These are phyloP conservation scores for Okamejei kenojei DNA, from an alignment of 2,797 vertebrate species.

Conservation along the genomic window DNA sequence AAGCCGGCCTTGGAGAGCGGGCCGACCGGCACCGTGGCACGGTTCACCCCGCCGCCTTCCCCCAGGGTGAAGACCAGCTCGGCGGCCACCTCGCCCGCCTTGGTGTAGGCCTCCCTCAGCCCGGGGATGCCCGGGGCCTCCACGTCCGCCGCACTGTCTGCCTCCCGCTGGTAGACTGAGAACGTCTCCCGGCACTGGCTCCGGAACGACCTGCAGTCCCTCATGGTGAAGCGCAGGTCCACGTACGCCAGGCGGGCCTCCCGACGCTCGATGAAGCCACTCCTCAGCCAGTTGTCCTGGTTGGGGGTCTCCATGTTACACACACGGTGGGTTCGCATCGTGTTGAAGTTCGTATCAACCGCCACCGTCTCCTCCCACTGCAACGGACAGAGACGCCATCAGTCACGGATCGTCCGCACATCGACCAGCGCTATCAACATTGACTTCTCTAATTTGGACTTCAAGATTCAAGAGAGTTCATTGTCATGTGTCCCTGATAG, in stretches of 20 bases:
- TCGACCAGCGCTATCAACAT: no score
- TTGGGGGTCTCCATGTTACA: neutral
- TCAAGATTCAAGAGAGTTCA: no score
- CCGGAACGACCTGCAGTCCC: neutral
- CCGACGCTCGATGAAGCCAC: neutral
- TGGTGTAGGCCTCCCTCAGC: neutral
- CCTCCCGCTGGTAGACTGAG: neutral
- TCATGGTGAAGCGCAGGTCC: neutral
- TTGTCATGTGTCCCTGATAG: no score
- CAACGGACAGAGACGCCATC: neutral
- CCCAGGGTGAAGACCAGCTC: neutral
- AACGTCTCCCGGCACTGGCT: neutral
- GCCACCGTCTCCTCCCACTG: conserved; percentile 7
- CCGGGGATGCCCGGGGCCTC: neutral
- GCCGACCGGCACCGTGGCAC: neutral
- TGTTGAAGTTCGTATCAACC: neutral
- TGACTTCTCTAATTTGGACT: no score
- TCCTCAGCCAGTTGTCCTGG: conserved; percentile 17
- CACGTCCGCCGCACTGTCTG: neutral
- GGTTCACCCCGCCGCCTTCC: neutral
- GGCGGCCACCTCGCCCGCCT: neutral
- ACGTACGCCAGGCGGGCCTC: neutral
- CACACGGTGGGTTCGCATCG: neutral
- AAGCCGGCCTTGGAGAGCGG: neutral
- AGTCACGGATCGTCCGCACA: no score